Evolutionary conservation across 2,797 vertebrate genomes (phyloP), one percentile per base, ranked within the genome.

Genomic region (Geotrypetes seraphini): DNA sequence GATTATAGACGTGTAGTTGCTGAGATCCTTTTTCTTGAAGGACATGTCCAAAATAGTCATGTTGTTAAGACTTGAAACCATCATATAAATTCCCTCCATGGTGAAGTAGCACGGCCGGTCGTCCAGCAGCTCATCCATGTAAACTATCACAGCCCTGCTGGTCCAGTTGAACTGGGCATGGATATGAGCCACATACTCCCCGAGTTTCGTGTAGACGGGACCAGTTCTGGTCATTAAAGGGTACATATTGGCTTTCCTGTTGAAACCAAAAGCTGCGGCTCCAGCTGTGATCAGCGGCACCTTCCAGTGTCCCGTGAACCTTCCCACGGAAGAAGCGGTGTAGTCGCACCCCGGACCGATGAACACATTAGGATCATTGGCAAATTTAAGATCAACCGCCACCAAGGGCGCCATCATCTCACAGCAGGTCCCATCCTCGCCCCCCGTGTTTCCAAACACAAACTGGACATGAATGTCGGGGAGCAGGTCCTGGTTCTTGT

Each of bases 281-380:
- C 90, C 94, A 0, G 90, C 93, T 0, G 94, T 97, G 7, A 96
- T 69, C 66, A 95, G 76, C 2, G 94, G 92, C 3, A 96, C 66
- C 0, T 65, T 71, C 94, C 94, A 96, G 57, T 91, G 89, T 16
- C 74, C 73, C 1, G 90, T 84, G 60, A 91, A 94, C 0, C 87
- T 82, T 1, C 82, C 90, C 2, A 94, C 92, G 0, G 90, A 89
- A 0, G 93, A 88, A 0, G 91, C 56, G 1, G 87, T 70, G 44
- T 96, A 97, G 32, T 84, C 86, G 33, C 94, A 93, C 3, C 92
- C 94, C 0, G 94, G 93, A 1, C 94, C 94, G 7, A 97, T 41
- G 48, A 96, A 95, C 1, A 75, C 88, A 11, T 79, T 88, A 0
- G 90, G 94, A 22, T 82, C 49, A 15, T 85, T 43, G 14, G 65